Evolutionary conservation across 1,140 invertebrate species (phyloP), one percentile per base, ranked within the genome.

Genomic region (Callitettix versicolor): DNA sequence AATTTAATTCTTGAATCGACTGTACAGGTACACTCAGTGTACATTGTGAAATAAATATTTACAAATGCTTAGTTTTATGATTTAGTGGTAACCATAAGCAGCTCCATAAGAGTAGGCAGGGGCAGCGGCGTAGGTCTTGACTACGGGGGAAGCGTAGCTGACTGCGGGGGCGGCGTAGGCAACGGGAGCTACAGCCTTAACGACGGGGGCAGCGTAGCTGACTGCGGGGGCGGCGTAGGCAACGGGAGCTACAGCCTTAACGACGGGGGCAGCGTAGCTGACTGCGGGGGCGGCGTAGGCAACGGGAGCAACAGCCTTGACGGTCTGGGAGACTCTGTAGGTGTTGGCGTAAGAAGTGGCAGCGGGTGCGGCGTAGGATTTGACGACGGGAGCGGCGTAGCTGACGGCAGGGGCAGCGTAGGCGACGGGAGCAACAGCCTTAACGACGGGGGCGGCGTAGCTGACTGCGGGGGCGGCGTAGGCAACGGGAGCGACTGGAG

Each of bases 401-500:
- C 9, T 30, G 30, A 51, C 48, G 15, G 20, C 48, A 12, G 48
- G 48, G 18, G 44, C 53, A 18, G 53, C 41, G 17, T 60, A 59
- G 54, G 63, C 59, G 24, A 53, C 56, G n/a, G 58, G 57, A 44
- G 65, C 68, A 56, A 60, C 43, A 49, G 63, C 56, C 47, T 49
- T 49, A 14, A 49, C 67, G 50, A 70, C 69, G 56, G 72, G 71
- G 51, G 74, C 73, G 47, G 72, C 71, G 48, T 72, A 67, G n/a
- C 74, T 71, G 40, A 69, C 67, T 52, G 71, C 72, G 53, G 68
- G 69, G 58, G 69, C 70, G 62, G 58, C 68, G 66, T 54, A 69
- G 65, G 72, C 71, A 30, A 69, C 60, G 18, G 66, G 64, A 24
- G 64, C 65, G n/a, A 69, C 68, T 18, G 68, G 68, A 0, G 69